These are phyloP conservation scores for Cantharis rustica DNA, from an alignment of 2,888 invertebrate species.

Conservation along the genomic window DNA sequence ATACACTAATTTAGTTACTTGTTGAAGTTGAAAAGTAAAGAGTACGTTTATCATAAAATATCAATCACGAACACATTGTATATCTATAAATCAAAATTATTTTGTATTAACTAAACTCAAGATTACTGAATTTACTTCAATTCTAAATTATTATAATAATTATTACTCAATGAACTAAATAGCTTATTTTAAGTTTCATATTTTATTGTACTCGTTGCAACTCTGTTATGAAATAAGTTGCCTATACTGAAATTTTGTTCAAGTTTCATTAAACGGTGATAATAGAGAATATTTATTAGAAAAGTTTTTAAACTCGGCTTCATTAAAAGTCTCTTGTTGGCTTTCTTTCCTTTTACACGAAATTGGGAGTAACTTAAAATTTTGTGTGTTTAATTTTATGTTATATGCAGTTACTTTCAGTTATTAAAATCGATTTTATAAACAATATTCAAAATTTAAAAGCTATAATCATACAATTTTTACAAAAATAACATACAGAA, in stretches of 20 bases:
- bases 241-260: slow-evolving; percentile 15
- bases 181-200: slow-evolving; percentile 3
- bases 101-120: not conserved
- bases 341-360: slow-evolving; percentile 15
- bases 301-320: slow-evolving; percentile 25
- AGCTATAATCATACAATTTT: not conserved
- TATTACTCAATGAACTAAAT: not conserved
- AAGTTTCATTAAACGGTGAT: slow-evolving; percentile 29
- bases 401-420: not conserved
- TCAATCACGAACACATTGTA: not conserved
- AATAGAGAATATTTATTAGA: slow-evolving; percentile 26
- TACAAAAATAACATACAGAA: too few species aligned
- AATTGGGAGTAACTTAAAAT: slow-evolving; percentile 10
- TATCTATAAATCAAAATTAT: not conserved
- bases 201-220: not conserved
- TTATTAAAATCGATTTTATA: not conserved
- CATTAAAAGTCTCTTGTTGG: slow-evolving; percentile 28
- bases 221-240: slow-evolving; percentile 11
- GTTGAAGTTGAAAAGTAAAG: slow-evolving; percentile 3
- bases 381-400: not conserved
- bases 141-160: not conserved
- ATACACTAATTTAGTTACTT: not conserved
- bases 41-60: not conserved
- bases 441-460: not conserved
- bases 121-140: not conserved